A percentile compares a stretch with the other conserved stretches of the same genome.
These are phyloP conservation scores for Rhyacophila evoluta DNA, from an alignment of 2,888 invertebrate genomes.

Conservation along the genomic window DNA sequence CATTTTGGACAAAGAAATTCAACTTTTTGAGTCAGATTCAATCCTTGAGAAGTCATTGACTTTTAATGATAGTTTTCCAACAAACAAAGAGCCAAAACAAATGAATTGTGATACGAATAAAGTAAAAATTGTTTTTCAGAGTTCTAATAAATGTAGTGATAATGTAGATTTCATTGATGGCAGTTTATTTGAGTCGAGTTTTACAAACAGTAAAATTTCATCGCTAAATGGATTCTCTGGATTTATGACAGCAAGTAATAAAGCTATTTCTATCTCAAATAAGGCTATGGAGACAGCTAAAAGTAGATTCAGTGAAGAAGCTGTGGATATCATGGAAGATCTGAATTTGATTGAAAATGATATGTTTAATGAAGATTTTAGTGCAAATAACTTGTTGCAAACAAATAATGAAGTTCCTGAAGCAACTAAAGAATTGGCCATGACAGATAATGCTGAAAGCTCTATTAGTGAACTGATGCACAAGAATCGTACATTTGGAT, in stretches of 20 bases:
- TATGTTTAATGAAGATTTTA: neutral
- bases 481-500: neutral
- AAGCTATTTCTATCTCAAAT: slow-evolving; percentile 32
- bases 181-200: neutral
- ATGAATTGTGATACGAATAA: neutral
- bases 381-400: neutral
- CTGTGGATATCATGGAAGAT: neutral
- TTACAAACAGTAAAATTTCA: neutral
- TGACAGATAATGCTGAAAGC: neutral
- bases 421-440: no score
- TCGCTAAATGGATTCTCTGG: neutral
- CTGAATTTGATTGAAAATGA: neutral
- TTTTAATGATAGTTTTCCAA: neutral
- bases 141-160: neutral
- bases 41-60: neutral
- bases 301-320: neutral
- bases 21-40: neutral
- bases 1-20: neutral
- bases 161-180: neutral
- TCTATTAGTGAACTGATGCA: neutral
- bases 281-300: slow-evolving; percentile 56
- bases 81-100: neutral
- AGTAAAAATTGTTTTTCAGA: neutral
- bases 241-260: slow-evolving; percentile 9
- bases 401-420: neutral